These are phyloP conservation scores for Podotricha telesiphe DNA, from an alignment of 2,888 invertebrate genomes.

Conservation along the genomic window DNA sequence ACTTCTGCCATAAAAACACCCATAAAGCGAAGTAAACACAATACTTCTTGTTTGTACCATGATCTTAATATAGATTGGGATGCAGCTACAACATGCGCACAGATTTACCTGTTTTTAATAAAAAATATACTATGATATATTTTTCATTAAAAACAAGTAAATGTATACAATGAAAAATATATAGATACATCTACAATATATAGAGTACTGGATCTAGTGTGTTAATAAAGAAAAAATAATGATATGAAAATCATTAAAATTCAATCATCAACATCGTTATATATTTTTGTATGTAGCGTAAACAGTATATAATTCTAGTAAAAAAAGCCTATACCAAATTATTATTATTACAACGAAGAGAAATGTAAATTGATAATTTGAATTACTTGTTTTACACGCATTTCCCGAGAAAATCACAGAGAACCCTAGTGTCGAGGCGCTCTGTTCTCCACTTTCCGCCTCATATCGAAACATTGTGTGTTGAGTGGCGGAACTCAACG, in stretches of 20 bases:
- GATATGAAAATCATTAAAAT: not conserved
- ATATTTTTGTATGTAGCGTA: not conserved
- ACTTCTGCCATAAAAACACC: conserved; percentile 43
- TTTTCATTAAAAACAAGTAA: no score
- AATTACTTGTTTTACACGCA: no score
- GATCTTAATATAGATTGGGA: conserved; percentile 28
- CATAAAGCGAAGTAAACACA: conserved; percentile 42
- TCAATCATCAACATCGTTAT: not conserved
- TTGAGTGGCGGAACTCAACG: no score
- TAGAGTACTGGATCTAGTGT: not conserved
- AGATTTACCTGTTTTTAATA: conserved; percentile 16
- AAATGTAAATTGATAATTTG: no score
- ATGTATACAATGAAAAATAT: no score
- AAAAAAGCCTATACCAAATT: no score
- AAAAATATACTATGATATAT: not conserved
- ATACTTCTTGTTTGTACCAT: conserved; percentile 35
- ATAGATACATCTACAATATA: no score
- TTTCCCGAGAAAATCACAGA: no score
- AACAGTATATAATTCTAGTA: not conserved
- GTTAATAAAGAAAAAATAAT: not conserved
- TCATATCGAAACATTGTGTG: no score
- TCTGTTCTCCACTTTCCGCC: no score
- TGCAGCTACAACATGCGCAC: conserved; percentile 1
- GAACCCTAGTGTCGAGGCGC: no score
- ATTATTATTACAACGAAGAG: no score